These are phyloP conservation scores for Campopleginae sp. DNA, from an alignment of 2,888 invertebrate species.

Conservation along the genomic window DNA sequence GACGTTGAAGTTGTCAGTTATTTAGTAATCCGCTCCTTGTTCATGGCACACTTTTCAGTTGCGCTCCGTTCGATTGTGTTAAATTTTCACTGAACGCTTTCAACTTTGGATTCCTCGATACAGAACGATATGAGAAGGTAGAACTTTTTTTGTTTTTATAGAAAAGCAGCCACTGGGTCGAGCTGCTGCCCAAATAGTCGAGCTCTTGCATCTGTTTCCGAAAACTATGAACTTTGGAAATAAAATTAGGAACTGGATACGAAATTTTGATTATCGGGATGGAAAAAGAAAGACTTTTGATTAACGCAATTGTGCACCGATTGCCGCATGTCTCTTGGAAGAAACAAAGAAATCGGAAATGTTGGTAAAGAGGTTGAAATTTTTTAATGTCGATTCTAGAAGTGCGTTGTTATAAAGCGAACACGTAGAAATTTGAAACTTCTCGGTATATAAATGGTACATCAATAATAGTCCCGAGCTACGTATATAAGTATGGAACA, in stretches of 20 bases:
- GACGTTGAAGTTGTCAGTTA: constrained; percentile 49
- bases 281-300: no score
- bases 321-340: not conserved
- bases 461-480: constrained; percentile 15
- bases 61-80: not conserved
- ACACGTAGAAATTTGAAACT: not conserved
- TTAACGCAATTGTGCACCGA: no score
- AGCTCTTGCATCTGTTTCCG: no score
- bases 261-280: no score
- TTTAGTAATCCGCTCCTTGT: not conserved
- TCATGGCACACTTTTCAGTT: constrained; percentile 9
- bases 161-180: no score
- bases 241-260: no score
- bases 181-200: no score
- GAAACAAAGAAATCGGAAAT: not conserved
- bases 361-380: not conserved
- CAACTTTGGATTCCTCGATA: not conserved
- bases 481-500: constrained; percentile 48
- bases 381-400: not conserved
- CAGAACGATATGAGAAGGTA: no score
- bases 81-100: not conserved
- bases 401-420: not conserved
- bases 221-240: no score
- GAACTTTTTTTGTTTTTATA: no score
- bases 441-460: constrained; percentile 24